Percentiles rank a stretch among this genome's conserved stretches.
phyloP scores from a whole-genome alignment of 2,888 invertebrate species.

The Tipula unca region DNA sequence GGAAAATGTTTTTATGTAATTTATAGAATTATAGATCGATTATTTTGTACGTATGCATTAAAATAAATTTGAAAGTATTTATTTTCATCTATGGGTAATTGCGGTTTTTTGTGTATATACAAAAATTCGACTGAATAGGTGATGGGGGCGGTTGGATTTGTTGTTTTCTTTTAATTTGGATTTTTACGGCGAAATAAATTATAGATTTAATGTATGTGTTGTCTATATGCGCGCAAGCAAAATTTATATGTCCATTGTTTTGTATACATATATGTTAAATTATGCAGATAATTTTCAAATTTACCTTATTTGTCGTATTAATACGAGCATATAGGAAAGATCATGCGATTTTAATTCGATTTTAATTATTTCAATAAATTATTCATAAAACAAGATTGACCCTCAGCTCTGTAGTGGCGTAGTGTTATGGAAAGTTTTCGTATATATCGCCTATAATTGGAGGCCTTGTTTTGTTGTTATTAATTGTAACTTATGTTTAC shows the following conservation, averaged over 20 bases:
- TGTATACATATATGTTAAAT: not conserved
- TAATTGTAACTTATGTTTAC: not conserved
- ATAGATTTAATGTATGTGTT: not conserved
- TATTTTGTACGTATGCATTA: not conserved
- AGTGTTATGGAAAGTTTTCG: not conserved
- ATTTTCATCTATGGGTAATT: not conserved
- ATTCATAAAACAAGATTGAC: not conserved
- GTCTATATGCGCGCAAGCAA: not conserved
- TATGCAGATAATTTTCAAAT: not conserved
- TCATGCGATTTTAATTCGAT: not conserved
- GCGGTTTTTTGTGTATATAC: not conserved
- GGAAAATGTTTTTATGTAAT: not conserved
- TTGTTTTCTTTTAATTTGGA: not conserved
- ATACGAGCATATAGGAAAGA: not conserved
- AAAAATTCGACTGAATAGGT: not conserved
- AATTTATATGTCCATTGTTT: not conserved
- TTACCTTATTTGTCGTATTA: not conserved
- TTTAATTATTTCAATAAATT: not conserved
- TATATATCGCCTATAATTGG: not conserved
- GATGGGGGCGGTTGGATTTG: not conserved
- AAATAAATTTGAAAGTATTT: not conserved
- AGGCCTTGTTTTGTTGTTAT: not conserved
- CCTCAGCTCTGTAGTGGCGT: too few relatives aligned
- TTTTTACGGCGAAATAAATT: not conserved
- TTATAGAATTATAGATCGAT: not conserved